Percentiles rank a stretch among this genome's conserved stretches.
Evolutionary conservation across 2,797 vertebrate genomes (phyloP).

Genomic region (Cheirogaleus major): DNA sequence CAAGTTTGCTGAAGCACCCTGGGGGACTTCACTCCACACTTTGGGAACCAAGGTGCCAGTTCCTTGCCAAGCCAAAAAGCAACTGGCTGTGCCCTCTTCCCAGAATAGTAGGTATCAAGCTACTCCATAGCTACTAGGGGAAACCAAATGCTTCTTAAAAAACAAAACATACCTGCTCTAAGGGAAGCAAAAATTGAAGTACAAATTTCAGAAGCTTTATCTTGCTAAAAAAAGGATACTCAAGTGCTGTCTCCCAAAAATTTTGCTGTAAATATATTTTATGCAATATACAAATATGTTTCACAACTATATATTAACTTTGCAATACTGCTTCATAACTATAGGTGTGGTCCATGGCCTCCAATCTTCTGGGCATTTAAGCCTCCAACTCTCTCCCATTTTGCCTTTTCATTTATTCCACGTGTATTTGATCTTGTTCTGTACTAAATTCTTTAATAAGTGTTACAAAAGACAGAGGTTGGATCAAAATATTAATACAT

Average conservation of each 20-base stretch:
- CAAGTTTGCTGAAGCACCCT: background rate
- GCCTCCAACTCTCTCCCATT: background rate
- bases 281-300: background rate
- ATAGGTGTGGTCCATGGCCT: background rate
- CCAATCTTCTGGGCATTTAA: background rate
- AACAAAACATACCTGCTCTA: background rate
- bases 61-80: background rate
- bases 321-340: background rate
- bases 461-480: slow-evolving; percentile 10
- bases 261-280: background rate
- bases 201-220: slow-evolving; percentile 22
- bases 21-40: background rate
- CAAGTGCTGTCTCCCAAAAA: background rate
- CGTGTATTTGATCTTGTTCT: background rate
- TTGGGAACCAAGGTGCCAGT: background rate
- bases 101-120: background rate
- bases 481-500: slow-evolving; percentile 12
- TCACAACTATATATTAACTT: background rate
- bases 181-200: background rate
- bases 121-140: background rate
- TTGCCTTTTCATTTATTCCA: background rate
- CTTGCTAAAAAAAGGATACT: background rate
- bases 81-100: background rate
- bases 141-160: background rate
- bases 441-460: slow-evolving; percentile 22